A percentile compares a stretch with the other conserved stretches of the same genome.
Evolutionary conservation across 2,797 vertebrate species (phyloP).

Genomic region (Benthosema pterotum): DNA sequence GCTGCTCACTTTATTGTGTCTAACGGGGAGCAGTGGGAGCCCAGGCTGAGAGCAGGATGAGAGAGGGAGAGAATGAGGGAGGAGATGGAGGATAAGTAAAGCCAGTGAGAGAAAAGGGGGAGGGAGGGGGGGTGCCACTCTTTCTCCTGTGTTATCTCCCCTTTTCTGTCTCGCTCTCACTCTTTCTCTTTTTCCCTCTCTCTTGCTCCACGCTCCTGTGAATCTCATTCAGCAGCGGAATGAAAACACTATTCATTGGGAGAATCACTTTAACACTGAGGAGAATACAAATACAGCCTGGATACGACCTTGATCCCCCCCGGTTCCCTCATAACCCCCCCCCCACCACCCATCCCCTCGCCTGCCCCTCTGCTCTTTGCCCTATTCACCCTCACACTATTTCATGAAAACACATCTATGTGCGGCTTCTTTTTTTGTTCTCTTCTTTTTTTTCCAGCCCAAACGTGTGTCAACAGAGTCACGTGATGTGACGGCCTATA

Average conservation of each 20-base stretch:
- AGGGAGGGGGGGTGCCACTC: slow-evolving; percentile 38
- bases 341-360: slow-evolving; percentile 30
- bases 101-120: slow-evolving; percentile 23
- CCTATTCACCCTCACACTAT: slow-evolving; percentile 39
- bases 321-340: slow-evolving; percentile 20
- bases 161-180: slow-evolving; percentile 23
- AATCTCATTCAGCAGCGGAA: slow-evolving; percentile 82
- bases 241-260: slow-evolving; percentile 83
- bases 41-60: slow-evolving; percentile 10
- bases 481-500: not conserved
- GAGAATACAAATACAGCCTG: slow-evolving; percentile 79
- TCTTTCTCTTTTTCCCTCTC: slow-evolving; percentile 24
- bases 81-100: not conserved
- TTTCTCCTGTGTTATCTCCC: slow-evolving; percentile 44
- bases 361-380: slow-evolving; percentile 20
- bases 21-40: slow-evolving; percentile 29
- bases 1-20: slow-evolving; percentile 50
- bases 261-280: slow-evolving; percentile 80
- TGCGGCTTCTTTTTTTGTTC: slow-evolving; percentile 34
- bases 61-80: slow-evolving; percentile 1
- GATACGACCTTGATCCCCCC: slow-evolving; percentile 79
- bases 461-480: slow-evolving; percentile 22
- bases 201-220: slow-evolving; percentile 74
- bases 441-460: slow-evolving; percentile 20
- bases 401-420: slow-evolving; percentile 50